phyloP scores from a whole-genome alignment of 2,113 vertebrate species.

The Daboia siamensis region DNA sequence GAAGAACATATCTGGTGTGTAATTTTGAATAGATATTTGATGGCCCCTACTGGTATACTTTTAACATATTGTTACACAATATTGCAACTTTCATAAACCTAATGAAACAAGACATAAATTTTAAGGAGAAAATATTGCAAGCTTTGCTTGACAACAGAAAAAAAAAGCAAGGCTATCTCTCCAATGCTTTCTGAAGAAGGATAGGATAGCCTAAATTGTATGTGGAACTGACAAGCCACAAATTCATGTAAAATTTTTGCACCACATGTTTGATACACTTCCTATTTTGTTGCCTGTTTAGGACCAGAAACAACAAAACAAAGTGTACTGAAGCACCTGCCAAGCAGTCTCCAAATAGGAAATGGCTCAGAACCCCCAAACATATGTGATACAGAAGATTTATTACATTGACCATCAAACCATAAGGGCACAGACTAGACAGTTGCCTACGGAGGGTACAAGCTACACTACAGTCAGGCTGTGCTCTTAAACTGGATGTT shows the following conservation, averaged over 20 bases:
- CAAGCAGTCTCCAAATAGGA: background rate
- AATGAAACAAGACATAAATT: background rate
- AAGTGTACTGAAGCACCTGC: background rate
- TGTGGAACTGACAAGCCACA: background rate
- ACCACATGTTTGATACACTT: background rate
- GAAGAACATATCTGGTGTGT: background rate
- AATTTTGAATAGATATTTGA: background rate
- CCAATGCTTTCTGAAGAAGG: background rate
- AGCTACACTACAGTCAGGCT: background rate
- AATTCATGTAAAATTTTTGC: background rate
- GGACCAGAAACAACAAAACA: background rate
- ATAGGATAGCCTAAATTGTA: background rate
- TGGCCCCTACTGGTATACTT: slow-evolving; percentile 10
- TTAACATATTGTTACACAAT: slow-evolving; percentile 8
- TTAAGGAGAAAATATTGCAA: background rate
- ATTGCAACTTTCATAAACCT: background rate
- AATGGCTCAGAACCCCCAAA: background rate
- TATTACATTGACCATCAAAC: background rate
- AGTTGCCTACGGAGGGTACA: background rate
- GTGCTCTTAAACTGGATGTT: background rate
- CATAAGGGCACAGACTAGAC: background rate
- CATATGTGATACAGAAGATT: background rate
- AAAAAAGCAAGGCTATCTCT: background rate
- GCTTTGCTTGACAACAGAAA: background rate
- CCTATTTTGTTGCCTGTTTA: background rate